phyloP scores from a whole-genome alignment of 1,140 invertebrate species.

The Sycophaga agraensis region DNA sequence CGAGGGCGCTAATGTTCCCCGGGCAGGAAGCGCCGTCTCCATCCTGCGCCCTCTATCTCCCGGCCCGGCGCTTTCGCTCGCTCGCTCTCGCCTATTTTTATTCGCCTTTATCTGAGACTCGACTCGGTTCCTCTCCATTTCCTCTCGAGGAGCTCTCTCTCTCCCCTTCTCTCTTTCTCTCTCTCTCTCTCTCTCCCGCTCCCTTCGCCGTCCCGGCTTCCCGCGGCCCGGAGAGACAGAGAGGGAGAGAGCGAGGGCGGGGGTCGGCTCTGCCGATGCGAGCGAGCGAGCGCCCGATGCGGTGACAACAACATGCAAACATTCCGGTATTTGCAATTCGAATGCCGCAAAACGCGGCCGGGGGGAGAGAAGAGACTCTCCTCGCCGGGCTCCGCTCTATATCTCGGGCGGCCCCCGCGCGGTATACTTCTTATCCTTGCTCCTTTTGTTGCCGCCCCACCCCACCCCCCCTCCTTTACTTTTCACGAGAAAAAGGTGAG shows the following conservation, averaged over 20 bases:
- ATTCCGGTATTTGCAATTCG: slow-evolving; percentile 60
- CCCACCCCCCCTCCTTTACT: too few species aligned
- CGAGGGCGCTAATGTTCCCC: slow-evolving; percentile 55
- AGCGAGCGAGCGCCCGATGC: slow-evolving; percentile 41
- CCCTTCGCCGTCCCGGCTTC: slow-evolving; percentile 14
- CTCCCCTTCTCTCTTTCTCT: neutral
- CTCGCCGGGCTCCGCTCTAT: neutral
- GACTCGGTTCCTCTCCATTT: slow-evolving; percentile 55
- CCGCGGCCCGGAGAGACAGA: too few species aligned
- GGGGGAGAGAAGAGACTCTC: neutral
- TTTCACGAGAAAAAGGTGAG: slow-evolving; percentile 17
- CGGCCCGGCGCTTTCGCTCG: slow-evolving; percentile 36
- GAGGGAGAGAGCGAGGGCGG: too few species aligned
- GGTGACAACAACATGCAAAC: slow-evolving; percentile 59
- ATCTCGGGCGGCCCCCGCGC: too few species aligned
- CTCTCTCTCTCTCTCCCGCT: neutral
- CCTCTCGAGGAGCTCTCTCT: slow-evolving; percentile 41
- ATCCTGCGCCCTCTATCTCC: slow-evolving; percentile 46
- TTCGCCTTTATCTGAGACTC: slow-evolving; percentile 54
- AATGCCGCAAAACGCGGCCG: slow-evolving; percentile 43
- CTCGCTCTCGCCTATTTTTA: slow-evolving; percentile 55
- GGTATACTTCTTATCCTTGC: slow-evolving; percentile 21
- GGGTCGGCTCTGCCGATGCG: too few species aligned
- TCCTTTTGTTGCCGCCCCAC: slow-evolving; percentile 9
- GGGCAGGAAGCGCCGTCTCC: slow-evolving; percentile 57